Evolutionary conservation across 2,888 invertebrate genomes (phyloP).

Genomic region (Xylota sylvarum): DNA sequence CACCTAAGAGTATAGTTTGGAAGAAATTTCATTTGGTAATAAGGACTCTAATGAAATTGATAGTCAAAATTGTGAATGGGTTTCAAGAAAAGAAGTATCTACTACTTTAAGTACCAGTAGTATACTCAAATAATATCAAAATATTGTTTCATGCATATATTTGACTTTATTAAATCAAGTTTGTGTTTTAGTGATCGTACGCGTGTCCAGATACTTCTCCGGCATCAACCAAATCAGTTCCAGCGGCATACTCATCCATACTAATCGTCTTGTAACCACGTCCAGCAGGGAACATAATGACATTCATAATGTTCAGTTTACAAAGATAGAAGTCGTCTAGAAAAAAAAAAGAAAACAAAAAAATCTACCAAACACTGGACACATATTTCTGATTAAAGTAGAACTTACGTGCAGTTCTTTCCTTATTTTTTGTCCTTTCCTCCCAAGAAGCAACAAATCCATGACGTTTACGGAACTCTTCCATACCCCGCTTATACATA

Average conservation of each 20-base stretch:
- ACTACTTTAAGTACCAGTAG: too few relatives aligned
- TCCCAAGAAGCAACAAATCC: neutral
- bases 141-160: too few relatives aligned
- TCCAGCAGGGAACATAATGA: constrained; percentile 38
- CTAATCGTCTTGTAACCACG: constrained; percentile 16
- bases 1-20: too few relatives aligned
- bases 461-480: constrained; percentile 15
- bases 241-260: constrained; percentile 28
- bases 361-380: too few relatives aligned
- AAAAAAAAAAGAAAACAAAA: neutral
- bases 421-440: constrained; percentile 32
- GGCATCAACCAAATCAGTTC: neutral
- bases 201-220: too few relatives aligned
- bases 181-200: too few relatives aligned
- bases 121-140: too few relatives aligned
- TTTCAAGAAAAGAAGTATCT: too few relatives aligned
- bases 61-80: too few relatives aligned
- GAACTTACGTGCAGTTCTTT: neutral
- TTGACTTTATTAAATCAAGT: too few relatives aligned
- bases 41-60: too few relatives aligned
- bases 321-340: constrained; percentile 58
- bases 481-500: constrained; percentile 22
- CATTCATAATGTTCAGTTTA: constrained; percentile 54
- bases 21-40: too few relatives aligned
- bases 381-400: neutral